These are phyloP conservation scores for Pangasius krempfi DNA, from an alignment of 2,797 vertebrate species.

Conservation along the genomic window DNA sequence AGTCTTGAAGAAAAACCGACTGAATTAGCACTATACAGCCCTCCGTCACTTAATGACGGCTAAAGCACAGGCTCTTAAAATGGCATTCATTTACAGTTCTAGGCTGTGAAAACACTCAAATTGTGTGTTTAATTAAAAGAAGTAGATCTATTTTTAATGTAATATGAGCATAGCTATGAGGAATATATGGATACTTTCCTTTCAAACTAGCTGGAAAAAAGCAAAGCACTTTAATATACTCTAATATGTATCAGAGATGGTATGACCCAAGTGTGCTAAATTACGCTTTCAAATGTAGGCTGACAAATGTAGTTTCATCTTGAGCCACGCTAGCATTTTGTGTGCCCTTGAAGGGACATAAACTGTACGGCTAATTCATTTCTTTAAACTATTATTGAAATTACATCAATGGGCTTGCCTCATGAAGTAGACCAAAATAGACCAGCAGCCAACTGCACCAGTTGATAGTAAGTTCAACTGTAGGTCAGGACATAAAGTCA, in stretches of 20 bases:
- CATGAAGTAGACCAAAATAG: background rate
- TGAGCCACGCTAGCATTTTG: background rate
- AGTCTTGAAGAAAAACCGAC: conserved; percentile 32
- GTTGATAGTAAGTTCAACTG: background rate
- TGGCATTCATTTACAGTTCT: conserved; percentile 32
- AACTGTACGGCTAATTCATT: background rate
- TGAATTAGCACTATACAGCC: conserved; percentile 32
- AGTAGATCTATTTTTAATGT: conserved; percentile 13
- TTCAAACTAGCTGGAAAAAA: background rate
- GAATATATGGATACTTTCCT: background rate
- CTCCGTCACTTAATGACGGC: conserved; percentile 12
- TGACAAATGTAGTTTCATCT: background rate
- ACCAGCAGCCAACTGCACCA: background rate
- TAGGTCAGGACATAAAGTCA: background rate
- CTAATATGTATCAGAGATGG: background rate
- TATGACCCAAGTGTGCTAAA: background rate
- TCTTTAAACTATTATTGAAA: conserved; percentile 17
- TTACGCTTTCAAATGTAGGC: background rate
- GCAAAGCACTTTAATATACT: background rate
- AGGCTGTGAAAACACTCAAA: conserved; percentile 30
- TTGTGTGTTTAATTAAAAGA: conserved; percentile 30
- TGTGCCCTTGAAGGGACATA: background rate
- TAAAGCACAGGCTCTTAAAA: conserved; percentile 34
- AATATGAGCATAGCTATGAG: background rate
- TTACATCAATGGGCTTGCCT: background rate